Percentiles rank a stretch among this genome's conserved stretches.
Evolutionary conservation across 2,113 vertebrate species (phyloP).

Genomic region (Neodontobutis hainanensis): DNA sequence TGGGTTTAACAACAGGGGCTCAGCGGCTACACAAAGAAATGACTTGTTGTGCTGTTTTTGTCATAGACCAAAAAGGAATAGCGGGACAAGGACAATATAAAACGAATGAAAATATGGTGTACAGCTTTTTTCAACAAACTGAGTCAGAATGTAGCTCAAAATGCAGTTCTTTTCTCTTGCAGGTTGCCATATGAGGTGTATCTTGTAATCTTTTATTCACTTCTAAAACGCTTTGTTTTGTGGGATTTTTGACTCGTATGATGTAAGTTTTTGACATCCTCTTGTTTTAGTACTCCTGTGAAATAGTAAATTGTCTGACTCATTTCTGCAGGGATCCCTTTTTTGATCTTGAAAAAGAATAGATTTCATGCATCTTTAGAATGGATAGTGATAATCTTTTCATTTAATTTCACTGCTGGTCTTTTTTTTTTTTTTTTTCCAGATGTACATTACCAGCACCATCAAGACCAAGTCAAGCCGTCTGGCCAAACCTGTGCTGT

Average conservation of each 20-base stretch:
- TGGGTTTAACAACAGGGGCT: too few relatives aligned
- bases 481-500: constrained; percentile 94
- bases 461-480: constrained; percentile 97
- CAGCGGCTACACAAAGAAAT: too few relatives aligned
- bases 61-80: too few relatives aligned
- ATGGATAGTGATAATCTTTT: neutral
- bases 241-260: constrained; percentile 19
- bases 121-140: too few relatives aligned
- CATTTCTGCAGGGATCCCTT: neutral
- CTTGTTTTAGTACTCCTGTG: constrained; percentile 11
- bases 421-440: constrained; percentile 28
- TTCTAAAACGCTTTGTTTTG: constrained; percentile 18
- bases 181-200: constrained; percentile 4
- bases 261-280: constrained; percentile 47
- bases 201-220: constrained; percentile 31
- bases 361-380: neutral
- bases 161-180: neutral
- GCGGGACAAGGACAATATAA: too few relatives aligned
- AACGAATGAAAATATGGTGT: neutral
- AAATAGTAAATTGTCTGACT: constrained; percentile 7
- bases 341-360: neutral
- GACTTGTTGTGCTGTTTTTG: too few relatives aligned
- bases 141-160: neutral
- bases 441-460: constrained; percentile 99
- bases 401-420: neutral